These are phyloP conservation scores for Dryadula phaetusa DNA, from an alignment of 2,888 invertebrate species.

Conservation along the genomic window DNA sequence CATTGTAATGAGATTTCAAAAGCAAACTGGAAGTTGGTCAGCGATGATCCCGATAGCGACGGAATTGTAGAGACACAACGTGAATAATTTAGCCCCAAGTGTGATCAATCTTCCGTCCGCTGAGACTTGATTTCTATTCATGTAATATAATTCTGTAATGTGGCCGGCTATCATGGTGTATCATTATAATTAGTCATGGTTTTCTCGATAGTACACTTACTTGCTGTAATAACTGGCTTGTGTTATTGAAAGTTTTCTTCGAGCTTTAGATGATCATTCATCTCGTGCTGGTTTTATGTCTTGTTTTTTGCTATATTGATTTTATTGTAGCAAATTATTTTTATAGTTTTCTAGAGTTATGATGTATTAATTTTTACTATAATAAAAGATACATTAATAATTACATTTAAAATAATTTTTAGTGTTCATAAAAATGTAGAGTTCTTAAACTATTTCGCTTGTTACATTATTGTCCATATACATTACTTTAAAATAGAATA, in stretches of 20 bases:
- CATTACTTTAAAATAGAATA: too few species aligned
- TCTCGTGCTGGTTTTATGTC: conserved; percentile 13
- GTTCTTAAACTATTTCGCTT: too few species aligned
- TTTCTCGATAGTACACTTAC: conserved; percentile 36
- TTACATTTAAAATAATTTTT: too few species aligned
- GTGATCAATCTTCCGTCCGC: conserved; percentile 39
- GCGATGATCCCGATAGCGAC: conserved; percentile 8
- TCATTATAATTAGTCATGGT: conserved; percentile 48
- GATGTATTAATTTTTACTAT: too few species aligned
- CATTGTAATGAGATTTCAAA: conserved; percentile 12
- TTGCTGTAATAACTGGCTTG: conserved; percentile 41
- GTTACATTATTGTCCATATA: background rate
- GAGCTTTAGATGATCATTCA: conserved; percentile 17
- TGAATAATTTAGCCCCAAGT: conserved; percentile 34
- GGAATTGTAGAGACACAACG: conserved; percentile 31
- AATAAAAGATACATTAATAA: too few species aligned
- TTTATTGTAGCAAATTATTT: background rate
- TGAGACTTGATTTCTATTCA: conserved; percentile 32
- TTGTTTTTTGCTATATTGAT: conserved; percentile 5
- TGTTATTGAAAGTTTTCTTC: conserved; percentile 31
- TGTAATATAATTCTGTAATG: conserved; percentile 42
- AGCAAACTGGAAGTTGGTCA: conserved; percentile 8
- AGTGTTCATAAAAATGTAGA: too few species aligned
- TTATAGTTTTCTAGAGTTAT: too few species aligned
- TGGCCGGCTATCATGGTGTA: conserved; percentile 36